Evolutionary conservation across 2,797 vertebrate genomes (phyloP).

Genomic region (Rhincodon typus): DNA sequence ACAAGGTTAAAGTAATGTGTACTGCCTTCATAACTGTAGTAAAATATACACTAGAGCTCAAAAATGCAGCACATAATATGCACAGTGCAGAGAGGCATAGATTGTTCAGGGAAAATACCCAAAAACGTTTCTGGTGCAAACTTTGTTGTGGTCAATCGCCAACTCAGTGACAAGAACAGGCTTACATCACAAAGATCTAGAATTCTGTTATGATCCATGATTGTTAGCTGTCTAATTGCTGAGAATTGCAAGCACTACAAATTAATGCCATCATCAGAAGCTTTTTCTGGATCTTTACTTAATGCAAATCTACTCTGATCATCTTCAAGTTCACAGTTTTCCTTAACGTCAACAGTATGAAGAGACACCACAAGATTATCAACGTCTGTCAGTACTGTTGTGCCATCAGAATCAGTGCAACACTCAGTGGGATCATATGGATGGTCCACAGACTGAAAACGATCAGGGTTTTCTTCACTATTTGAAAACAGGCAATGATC

Average conservation of each 20-base stretch:
- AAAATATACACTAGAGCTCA: not conserved
- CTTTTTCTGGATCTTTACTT: not conserved
- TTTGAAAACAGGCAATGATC: not conserved
- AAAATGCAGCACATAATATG: not conserved
- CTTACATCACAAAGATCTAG: not conserved
- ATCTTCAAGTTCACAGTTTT: not conserved
- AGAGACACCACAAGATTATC: constrained; percentile 55
- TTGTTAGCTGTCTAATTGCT: not conserved
- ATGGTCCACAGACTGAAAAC: not conserved
- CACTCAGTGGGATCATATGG: not conserved
- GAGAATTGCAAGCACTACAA: constrained; percentile 20
- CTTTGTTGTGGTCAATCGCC: not conserved
- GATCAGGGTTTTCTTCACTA: not conserved
- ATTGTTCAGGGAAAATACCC: not conserved
- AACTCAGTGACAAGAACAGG: not conserved
- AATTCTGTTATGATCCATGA: constrained; percentile 8
- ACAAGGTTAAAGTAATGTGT: not conserved
- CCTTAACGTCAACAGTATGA: constrained; percentile 48
- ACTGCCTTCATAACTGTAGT: not conserved
- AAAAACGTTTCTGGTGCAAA: not conserved
- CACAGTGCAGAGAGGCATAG: not conserved
- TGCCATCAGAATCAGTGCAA: not conserved
- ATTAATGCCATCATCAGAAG: not conserved
- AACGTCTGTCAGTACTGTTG: constrained; percentile 58
- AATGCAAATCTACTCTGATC: not conserved